phyloP scores from a whole-genome alignment of 2,113 vertebrate species.

The Vidua macroura region DNA sequence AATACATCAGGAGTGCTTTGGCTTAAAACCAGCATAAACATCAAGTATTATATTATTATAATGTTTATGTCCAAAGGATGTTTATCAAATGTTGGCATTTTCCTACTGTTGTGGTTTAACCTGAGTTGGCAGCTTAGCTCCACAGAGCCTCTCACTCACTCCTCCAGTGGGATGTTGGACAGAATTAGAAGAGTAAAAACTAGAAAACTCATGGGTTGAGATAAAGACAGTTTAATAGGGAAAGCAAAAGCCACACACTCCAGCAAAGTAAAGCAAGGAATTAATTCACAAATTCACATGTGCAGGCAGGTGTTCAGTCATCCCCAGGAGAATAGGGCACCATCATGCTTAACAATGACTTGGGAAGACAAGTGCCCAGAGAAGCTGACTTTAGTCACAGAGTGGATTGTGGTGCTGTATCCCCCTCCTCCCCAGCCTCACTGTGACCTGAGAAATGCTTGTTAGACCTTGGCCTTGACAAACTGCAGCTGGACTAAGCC shows the following conservation, averaged over 20 bases:
- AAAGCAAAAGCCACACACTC: not conserved
- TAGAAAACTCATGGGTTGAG: not conserved
- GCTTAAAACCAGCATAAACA: not conserved
- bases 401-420: not conserved
- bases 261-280: not conserved
- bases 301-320: not conserved
- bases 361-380: not conserved
- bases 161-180: too few relatives aligned
- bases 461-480: not conserved
- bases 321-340: not conserved
- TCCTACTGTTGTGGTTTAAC: not conserved
- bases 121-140: fast-evolving
- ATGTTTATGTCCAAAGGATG: not conserved
- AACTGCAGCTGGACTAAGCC: not conserved
- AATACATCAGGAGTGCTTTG: not conserved
- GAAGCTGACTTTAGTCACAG: not conserved
- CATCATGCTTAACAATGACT: not conserved
- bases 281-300: not conserved
- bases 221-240: not conserved
- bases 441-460: not conserved
- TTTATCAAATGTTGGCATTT: not conserved
- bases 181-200: not conserved
- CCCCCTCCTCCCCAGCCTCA: not conserved
- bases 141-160: fast-evolving
- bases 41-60: not conserved